Percentiles rank a stretch among this genome's conserved stretches.
Evolutionary conservation across 2,113 vertebrate genomes (phyloP).

Genomic region (Oryzias woworae): DNA sequence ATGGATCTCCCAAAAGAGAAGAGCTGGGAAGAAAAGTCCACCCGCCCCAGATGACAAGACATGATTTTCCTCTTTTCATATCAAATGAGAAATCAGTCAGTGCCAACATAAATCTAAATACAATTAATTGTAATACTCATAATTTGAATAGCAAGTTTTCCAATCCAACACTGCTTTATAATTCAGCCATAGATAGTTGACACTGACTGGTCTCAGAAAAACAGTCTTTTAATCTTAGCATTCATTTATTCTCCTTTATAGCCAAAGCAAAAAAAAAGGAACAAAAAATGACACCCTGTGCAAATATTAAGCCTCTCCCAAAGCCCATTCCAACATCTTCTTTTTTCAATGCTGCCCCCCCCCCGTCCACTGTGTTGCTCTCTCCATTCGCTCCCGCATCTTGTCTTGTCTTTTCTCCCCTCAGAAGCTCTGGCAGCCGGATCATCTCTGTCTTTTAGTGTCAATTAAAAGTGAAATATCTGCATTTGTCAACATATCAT

Average conservation of each 20-base stretch:
- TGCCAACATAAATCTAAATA: too few relatives aligned
- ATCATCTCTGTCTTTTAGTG: constrained; percentile 91
- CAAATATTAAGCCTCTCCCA: constrained; percentile 74
- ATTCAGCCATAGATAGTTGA: constrained; percentile 38
- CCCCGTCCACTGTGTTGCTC: constrained; percentile 9
- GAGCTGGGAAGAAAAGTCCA: too few relatives aligned
- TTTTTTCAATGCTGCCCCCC: constrained; percentile 34
- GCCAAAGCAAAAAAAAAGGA: constrained; percentile 46
- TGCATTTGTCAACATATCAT: constrained; percentile 99
- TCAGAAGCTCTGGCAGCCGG: constrained; percentile 70
- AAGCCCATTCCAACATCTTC: constrained; percentile 63
- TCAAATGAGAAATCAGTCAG: too few relatives aligned
- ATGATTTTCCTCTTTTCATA: too few relatives aligned
- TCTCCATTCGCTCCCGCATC: constrained; percentile 43
- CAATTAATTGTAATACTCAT: too few relatives aligned
- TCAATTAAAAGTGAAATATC: constrained; percentile 99
- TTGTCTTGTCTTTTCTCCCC: constrained; percentile 74
- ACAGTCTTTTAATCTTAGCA: constrained; percentile 67
- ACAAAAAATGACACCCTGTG: constrained; percentile 66
- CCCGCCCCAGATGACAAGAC: too few relatives aligned
- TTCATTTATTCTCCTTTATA: constrained; percentile 20
- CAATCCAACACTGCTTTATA: constrained; percentile 40
- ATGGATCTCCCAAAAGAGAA: too few relatives aligned
- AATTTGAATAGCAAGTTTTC: too few relatives aligned
- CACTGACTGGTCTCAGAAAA: constrained; percentile 65